Base-by-base conservation (phyloP, 30 jellyfish, hydroid and myxozoan genomes). In the Catostylus mosaicus region DNA sequence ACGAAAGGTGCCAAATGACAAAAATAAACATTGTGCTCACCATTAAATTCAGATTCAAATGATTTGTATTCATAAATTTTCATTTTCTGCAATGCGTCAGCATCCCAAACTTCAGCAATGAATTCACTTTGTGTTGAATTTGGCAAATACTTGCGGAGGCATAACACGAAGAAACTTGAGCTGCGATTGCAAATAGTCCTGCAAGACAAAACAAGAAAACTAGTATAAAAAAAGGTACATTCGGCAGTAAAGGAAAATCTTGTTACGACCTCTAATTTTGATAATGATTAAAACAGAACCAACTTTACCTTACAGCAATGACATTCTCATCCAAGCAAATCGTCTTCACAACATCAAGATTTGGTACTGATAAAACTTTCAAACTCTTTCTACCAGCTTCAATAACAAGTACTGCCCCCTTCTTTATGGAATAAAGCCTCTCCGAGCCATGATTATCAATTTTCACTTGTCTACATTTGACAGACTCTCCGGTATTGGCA, bases 341-440 rank as follows among this genome's bases (percentile, higher is more conserved):
- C 18, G 75, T 3, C 23, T 82, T 54, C 3, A 51, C 30, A 14
- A 60, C 36, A 16, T 46, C 75, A 45, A 84, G 52, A 19, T 51
- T n/a, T 19, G 94, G 94, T 23, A 60, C 70, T 2, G 81, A 45
- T 27, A 47, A 72, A 33, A 84, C 88, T 0, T 73, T 73, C 50
- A 76, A 38, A 32, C 40, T 63, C 45, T 43, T 64, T 35, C 94
- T 64, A 34, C 82, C 88, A 0, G 26, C 51, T 4, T 65, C 94
- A 33, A 61, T 65, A 0, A 84, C 37, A 30, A 62, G 65, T 2
- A 73, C 83, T 27, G 27, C 51, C 0, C 36, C 57, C 12, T 48
- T 54, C 38, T 12, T 12, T 16, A 84, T 20, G 0, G 80, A 30
- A 5, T 65, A 61, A 26, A 84, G 78, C 19, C 84, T 26, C 20